Base-by-base conservation (phyloP, 2,113 vertebrate species). In the Bubo blakistoni region DNA sequence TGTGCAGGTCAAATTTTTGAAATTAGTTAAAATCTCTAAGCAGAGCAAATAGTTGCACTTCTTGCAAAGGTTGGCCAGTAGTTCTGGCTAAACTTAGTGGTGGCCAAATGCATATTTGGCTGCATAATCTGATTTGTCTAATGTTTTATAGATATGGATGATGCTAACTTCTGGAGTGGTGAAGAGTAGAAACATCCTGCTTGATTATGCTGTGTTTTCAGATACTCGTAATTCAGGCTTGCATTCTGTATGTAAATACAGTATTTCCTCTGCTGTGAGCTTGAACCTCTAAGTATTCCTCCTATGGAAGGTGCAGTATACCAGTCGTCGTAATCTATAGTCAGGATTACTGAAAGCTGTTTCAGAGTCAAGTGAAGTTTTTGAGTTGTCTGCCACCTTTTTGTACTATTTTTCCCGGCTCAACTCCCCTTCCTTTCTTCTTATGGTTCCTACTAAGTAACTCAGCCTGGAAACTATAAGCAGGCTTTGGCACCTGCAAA, bases 251-350 rank as follows among this genome's bases (percentile, higher is more conserved):
- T 30, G 17, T 63, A 79, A 88, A 40, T 16, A 30, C 7, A 38
- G 13, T 46, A 57, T 88, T 80, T 88, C 24, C 61, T 92, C 20
- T 71, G 25, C 71, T 49, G 1, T 58, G 58, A 67, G 29, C 27
- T 52, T 49, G 11, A 79, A 14, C 52, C 11, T 59, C 25, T 40
- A 25, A 16, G 16, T 32, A 11, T 17, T 74, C 2, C 5, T 87
- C 16, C 14, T 27, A 4, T 40, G 18, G 73, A 40, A 81, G 42
- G 36, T 5, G 2, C 38, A 32, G 6, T 17, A 29, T 24, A 7
- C 54, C 12, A 42, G 0, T 29, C 14, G 1, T 25, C 27, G 16
- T 32, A 26, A 47, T 34, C 69, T 40, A 0, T 8, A n/a, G 47
- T 22, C 38, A 62, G 55, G 40, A 22, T 62, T 38, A 27, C 38